phyloP scores from a whole-genome alignment of 1,140 invertebrate genomes.

The Ridgeia piscesae region DNA sequence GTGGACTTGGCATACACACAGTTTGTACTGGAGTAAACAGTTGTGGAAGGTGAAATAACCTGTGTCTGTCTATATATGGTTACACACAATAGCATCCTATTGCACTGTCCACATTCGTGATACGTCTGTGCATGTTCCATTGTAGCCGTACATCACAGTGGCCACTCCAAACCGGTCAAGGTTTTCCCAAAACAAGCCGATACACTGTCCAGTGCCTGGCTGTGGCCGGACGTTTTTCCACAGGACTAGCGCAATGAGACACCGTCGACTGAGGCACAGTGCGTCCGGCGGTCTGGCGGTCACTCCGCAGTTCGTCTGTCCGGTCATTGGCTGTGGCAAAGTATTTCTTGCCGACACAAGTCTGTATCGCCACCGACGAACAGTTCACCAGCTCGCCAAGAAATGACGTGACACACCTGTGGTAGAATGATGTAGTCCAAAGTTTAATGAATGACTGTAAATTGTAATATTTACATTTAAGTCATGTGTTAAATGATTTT shows the following conservation, averaged over 20 bases:
- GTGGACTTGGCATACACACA: too few relatives aligned
- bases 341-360: neutral
- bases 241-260: neutral
- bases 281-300: neutral
- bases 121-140: neutral
- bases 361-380: neutral
- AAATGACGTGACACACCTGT: neutral
- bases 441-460: too few relatives aligned
- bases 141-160: neutral
- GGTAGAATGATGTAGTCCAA: too few relatives aligned
- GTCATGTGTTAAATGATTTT: too few relatives aligned
- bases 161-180: neutral
- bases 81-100: neutral
- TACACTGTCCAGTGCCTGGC: neutral
- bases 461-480: too few relatives aligned
- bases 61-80: too few relatives aligned
- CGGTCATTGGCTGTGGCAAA: neutral
- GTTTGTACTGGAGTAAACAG: too few relatives aligned
- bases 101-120: neutral
- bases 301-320: neutral
- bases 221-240: conserved; percentile 7
- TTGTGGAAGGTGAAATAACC: too few relatives aligned
- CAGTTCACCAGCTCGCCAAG: neutral
- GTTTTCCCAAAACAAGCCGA: conserved; percentile 10
- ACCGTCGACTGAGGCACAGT: conserved; percentile 2